phyloP scores from a whole-genome alignment of 2,797 vertebrate species.

The Pipistrellus pipistrellus region DNA sequence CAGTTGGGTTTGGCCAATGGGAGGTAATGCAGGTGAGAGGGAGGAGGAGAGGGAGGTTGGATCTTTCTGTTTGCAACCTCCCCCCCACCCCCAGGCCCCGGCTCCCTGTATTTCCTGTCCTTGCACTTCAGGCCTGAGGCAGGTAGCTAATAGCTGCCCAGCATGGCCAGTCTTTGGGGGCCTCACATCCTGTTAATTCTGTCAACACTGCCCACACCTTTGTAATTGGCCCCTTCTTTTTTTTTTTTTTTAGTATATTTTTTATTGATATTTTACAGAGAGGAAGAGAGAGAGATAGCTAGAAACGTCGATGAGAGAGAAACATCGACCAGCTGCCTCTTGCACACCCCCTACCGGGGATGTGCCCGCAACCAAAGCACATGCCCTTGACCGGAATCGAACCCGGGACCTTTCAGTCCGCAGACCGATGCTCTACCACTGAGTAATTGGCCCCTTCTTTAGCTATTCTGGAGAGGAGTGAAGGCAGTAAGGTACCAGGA shows the following conservation, averaged over 20 bases:
- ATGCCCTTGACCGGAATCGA: too few species aligned
- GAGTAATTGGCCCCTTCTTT: not conserved
- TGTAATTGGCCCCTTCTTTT: not conserved
- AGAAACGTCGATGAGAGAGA: too few species aligned
- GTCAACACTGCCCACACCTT: not conserved
- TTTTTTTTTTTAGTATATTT: too few species aligned
- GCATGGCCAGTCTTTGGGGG: not conserved
- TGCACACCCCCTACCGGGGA: too few species aligned
- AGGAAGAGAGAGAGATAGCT: too few species aligned
- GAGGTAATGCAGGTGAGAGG: not conserved
- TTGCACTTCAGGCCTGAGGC: not conserved
- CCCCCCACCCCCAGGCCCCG: not conserved
- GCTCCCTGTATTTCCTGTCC: not conserved
- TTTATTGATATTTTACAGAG: too few species aligned
- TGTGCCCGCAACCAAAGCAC: too few species aligned
- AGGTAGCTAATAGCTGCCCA: not conserved
- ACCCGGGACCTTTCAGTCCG: too few species aligned
- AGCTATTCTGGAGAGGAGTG: not conserved
- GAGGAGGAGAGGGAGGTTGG: not conserved
- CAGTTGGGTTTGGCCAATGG: not conserved
- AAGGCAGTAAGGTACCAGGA: not conserved
- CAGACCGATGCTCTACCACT: too few species aligned
- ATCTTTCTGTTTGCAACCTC: too few species aligned
- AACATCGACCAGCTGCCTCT: too few species aligned
- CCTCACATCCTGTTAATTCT: not conserved